Base-by-base conservation (phyloP, 2,797 vertebrate genomes). In the Holocentrus rufus region DNA sequence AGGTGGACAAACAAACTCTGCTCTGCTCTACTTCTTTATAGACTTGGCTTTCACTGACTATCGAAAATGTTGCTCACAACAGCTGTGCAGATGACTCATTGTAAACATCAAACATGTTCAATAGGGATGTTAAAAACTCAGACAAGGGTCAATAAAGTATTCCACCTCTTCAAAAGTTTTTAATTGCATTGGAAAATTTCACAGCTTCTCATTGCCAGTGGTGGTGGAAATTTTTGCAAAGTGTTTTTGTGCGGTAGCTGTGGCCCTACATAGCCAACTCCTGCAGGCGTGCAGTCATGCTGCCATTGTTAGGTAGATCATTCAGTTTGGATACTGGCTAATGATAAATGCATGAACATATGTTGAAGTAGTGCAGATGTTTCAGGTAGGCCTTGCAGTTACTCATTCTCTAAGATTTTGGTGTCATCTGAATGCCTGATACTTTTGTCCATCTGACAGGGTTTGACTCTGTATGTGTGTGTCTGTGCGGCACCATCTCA, bases 311-410 rank as follows among this genome's bases (percentile, higher is more conserved):
- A 62, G 25, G 7, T 39, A 46, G 55, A 39, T 15, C 13, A 27
- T 44, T 46, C 53, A 47, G 14, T 47, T n/a, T n/a, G n/a, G 17
- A 22, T 64, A 56, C 69, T 22, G 61, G 56, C 22, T 66, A 30
- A 78, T 70, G 42, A 73, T 63, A 60, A 62, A 82, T 75, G 30
- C 23, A 72, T 59, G 47, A 68, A 46, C 14, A 14, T 4, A 18
- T 59, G 65, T 61, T 22, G 61, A 13, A 2, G 34, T 10, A 23
- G 15, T 23, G 18, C 5, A 67, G 18, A 68, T 52, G 54, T 47
- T 31, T 18, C n/a, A 42, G 10, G 25, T 23, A 20, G n/a, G 57
- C 22, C 4, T 10, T 22, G 10, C 58, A 55, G 25, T 27, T 27
- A 27, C 22, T 67, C 17, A 23, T 58, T 57, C 20, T 31, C 3